A percentile compares a stretch with the other conserved stretches of the same genome.
Evolutionary conservation across 2,113 vertebrate species (phyloP).

Genomic region (Caranx ignobilis): DNA sequence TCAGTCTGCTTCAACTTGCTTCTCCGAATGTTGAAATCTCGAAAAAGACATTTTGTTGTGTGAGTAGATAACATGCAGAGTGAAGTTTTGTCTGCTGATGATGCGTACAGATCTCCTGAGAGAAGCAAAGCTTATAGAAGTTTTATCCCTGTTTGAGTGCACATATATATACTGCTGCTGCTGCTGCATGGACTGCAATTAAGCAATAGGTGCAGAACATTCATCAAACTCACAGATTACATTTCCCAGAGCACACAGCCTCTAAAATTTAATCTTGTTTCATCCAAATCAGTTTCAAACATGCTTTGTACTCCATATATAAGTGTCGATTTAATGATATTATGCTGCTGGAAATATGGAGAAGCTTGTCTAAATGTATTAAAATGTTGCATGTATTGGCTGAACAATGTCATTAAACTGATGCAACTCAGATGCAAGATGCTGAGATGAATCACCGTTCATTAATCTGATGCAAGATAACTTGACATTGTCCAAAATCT

Average conservation of each 20-base stretch:
- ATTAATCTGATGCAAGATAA: too few relatives aligned
- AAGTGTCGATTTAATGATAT: neutral
- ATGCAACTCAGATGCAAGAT: neutral
- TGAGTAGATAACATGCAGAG: neutral
- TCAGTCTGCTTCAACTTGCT: conserved; percentile 35
- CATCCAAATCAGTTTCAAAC: conserved; percentile 31
- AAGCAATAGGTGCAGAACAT: conserved; percentile 28
- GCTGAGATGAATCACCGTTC: too few relatives aligned
- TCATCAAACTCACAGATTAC: conserved; percentile 34
- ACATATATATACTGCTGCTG: neutral
- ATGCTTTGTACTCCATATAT: neutral
- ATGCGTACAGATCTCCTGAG: conserved; percentile 2
- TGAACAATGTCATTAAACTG: neutral
- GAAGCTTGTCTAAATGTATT: neutral
- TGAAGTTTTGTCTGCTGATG: neutral
- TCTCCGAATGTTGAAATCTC: neutral
- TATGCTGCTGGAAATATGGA: neutral
- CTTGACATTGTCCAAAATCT: neutral
- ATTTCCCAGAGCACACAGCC: conserved; percentile 1
- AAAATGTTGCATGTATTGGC: too few relatives aligned
- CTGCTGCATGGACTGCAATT: conserved; percentile 16
- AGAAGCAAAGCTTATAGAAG: conserved; percentile 23
- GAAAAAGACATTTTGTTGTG: neutral
- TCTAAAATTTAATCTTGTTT: conserved; percentile 9
- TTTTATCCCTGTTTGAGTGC: conserved; percentile 7